A percentile compares a stretch with the other conserved stretches of the same genome.
phyloP scores from a whole-genome alignment of 1,140 invertebrate species.

The Tigriopus japonicus region DNA sequence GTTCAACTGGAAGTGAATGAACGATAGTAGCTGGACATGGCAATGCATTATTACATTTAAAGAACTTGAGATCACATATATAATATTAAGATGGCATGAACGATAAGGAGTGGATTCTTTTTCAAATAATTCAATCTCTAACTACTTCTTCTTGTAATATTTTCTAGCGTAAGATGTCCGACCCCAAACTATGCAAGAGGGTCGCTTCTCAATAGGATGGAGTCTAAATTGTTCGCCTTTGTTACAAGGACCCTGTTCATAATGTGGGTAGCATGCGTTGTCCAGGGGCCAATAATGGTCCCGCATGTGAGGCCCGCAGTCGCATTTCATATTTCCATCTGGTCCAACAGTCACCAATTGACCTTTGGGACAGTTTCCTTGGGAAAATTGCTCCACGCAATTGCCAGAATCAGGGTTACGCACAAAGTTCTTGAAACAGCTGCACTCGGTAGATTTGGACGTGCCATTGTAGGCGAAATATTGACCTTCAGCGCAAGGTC shows the following conservation, averaged over 20 bases:
- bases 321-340: constrained; percentile 17
- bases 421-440: constrained; percentile 22
- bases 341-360: constrained; percentile 18
- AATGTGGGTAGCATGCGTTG: constrained; percentile 21
- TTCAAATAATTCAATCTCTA: too few relatives aligned
- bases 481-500: constrained; percentile 20
- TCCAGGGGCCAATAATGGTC: constrained; percentile 19
- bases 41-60: too few relatives aligned
- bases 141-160: neutral
- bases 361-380: constrained; percentile 20
- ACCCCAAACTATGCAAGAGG: constrained; percentile 20
- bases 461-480: constrained; percentile 22
- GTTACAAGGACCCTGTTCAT: constrained; percentile 21
- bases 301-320: constrained; percentile 17
- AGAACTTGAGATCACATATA: too few relatives aligned
- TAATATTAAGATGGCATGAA: too few relatives aligned
- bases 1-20: too few relatives aligned
- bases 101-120: too few relatives aligned
- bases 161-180: neutral
- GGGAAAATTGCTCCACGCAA: constrained; percentile 20
- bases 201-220: constrained; percentile 15
- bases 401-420: constrained; percentile 19
- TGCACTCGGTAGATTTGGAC: constrained; percentile 19
- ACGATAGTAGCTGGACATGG: too few relatives aligned
- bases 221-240: constrained; percentile 19